Conservation (phyloP, 2,113 vertebrate genomes). For the Sinocyclocheilus anophthalmus region DNA sequence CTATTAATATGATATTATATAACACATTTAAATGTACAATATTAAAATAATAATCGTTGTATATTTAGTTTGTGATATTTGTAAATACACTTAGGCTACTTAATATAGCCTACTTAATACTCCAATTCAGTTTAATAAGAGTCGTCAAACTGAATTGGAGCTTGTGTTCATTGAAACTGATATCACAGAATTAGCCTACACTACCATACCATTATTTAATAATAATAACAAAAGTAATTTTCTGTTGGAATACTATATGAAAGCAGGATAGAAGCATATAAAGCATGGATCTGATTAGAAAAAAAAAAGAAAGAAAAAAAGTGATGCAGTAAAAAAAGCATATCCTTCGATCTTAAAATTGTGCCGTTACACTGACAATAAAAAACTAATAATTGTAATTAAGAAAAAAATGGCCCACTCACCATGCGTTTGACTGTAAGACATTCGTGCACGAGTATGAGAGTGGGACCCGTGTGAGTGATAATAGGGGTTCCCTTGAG, state of each 20-base stretch:
- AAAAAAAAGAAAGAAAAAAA: not conserved
- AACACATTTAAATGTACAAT: not conserved
- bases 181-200: not conserved
- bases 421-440: conserved; percentile 98
- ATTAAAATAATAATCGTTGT: not conserved
- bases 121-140: not conserved
- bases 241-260: not conserved
- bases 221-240: not conserved
- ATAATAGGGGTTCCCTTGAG: conserved; percentile 93
- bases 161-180: not conserved
- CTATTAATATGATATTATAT: not conserved
- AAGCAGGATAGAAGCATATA: not conserved
- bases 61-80: not conserved
- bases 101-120: not conserved
- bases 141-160: not conserved
- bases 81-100: not conserved
- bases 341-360: not conserved
- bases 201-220: not conserved
- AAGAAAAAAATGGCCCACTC: conserved; percentile 46
- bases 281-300: not conserved
- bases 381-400: not conserved
- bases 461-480: conserved; percentile 79
- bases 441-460: conserved; percentile 87
- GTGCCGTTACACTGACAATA: not conserved
- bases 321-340: not conserved